phyloP scores from a whole-genome alignment of 2,113 vertebrate genomes.

The Setophaga petechia region DNA sequence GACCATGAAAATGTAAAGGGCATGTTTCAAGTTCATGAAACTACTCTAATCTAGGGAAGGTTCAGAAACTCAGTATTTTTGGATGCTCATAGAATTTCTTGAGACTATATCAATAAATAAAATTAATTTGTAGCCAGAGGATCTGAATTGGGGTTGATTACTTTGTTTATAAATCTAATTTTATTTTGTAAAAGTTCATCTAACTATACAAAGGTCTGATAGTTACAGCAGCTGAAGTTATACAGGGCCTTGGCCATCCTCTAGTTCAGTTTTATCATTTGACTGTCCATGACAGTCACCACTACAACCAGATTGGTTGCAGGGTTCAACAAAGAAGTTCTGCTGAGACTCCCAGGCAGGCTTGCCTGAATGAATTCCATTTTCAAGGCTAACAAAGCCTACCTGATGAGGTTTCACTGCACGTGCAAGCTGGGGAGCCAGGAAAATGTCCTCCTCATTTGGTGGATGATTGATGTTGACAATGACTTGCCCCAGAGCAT shows the following conservation, averaged over 20 bases:
- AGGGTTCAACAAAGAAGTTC: background rate
- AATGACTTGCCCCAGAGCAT: constrained; percentile 89
- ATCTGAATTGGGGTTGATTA: background rate
- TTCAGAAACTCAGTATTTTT: background rate
- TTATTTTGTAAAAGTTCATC: background rate
- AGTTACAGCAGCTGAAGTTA: background rate
- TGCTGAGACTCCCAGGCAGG: background rate
- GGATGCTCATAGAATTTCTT: background rate
- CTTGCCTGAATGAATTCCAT: background rate
- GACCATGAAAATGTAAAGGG: background rate
- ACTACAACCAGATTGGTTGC: background rate
- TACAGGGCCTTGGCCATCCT: background rate
- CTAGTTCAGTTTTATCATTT: background rate
- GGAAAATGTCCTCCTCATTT: constrained; percentile 92
- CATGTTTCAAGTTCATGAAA: background rate
- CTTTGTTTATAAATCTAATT: background rate
- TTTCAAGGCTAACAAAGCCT: background rate
- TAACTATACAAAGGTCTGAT: background rate
- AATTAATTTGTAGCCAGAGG: background rate
- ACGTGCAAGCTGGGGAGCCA: constrained; percentile 91
- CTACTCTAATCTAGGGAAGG: background rate
- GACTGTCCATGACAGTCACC: background rate
- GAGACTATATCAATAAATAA: background rate
- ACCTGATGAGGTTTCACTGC: constrained; percentile 99
- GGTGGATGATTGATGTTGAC: constrained; percentile 98